These are phyloP conservation scores for Platyrinchus mystaceus DNA, from an alignment of 2,797 vertebrate genomes.

Conservation along the genomic window DNA sequence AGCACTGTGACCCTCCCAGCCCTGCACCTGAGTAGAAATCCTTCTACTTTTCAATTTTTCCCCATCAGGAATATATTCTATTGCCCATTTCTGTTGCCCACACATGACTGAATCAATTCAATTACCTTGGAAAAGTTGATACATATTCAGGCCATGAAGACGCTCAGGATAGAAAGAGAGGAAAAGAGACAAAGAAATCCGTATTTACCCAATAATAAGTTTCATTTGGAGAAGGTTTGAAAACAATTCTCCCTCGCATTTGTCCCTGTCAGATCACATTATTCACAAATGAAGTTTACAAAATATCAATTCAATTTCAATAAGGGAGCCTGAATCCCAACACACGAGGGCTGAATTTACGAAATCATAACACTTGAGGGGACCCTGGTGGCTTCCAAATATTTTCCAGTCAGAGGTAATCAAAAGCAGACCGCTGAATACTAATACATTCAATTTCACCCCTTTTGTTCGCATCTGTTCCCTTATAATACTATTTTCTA, in stretches of 20 bases:
- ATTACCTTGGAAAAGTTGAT: constrained; percentile 91
- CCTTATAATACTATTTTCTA: constrained; percentile 82
- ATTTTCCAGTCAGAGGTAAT: constrained; percentile 98
- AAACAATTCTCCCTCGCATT: constrained; percentile 97
- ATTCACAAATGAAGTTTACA: constrained; percentile 99
- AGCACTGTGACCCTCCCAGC: constrained; percentile 77
- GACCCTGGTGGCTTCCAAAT: constrained; percentile 91
- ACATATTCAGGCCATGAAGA: constrained; percentile 90
- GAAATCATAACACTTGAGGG: constrained; percentile 88
- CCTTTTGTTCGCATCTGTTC: constrained; percentile 90
- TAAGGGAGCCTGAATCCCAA: constrained; percentile 84
- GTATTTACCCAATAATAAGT: constrained; percentile 98
- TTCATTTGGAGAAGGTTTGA: constrained; percentile 97
- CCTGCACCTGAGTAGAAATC: constrained; percentile 66
- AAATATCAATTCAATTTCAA: constrained; percentile 99
- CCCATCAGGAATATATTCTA: constrained; percentile 86
- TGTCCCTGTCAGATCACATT: constrained; percentile 99
- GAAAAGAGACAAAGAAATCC: constrained; percentile 90
- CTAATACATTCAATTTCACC: constrained; percentile 97
- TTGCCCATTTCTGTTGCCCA: constrained; percentile 87
- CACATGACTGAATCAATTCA: constrained; percentile 97
- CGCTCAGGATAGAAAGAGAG: constrained; percentile 62
- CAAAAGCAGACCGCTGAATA: constrained; percentile 90
- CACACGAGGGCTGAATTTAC: constrained; percentile 81
- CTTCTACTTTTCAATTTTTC: constrained; percentile 87